Conservation (phyloP, 2,113 vertebrate species). For the Oncorhynchus masou region DNA sequence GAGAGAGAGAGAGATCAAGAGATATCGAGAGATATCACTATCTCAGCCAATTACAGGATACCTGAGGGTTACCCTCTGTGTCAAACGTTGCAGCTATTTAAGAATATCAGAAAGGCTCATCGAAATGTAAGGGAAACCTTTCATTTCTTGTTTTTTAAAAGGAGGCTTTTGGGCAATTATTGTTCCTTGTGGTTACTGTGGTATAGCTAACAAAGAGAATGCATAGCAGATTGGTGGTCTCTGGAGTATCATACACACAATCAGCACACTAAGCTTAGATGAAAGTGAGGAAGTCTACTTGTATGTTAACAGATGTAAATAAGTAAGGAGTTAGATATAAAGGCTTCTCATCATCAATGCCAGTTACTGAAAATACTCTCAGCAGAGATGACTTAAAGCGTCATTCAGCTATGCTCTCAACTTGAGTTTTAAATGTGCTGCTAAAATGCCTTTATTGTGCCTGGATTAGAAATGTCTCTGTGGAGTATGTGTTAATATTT, state of each 20-base stretch:
- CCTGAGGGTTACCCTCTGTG: not conserved
- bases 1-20: too few species aligned
- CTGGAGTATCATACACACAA: not conserved
- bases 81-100: slow-evolving; percentile 16
- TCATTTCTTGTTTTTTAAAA: too few species aligned
- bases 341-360: not conserved
- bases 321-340: not conserved
- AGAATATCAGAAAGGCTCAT: not conserved
- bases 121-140: not conserved
- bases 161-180: slow-evolving; percentile 28
- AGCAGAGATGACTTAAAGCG: slow-evolving; percentile 1
- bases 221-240: slow-evolving; percentile 23
- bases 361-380: not conserved
- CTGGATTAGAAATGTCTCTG: slow-evolving; percentile 44
- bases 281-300: slow-evolving; percentile 9
- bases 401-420: slow-evolving; percentile 19
- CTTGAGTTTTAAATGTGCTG: slow-evolving; percentile 42
- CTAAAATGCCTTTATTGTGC: slow-evolving; percentile 56
- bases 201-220: slow-evolving; percentile 39
- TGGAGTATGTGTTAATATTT: slow-evolving; percentile 62
- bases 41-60: not conserved
- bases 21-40: too few species aligned
- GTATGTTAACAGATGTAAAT: not conserved
- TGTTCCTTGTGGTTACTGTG: slow-evolving; percentile 33
- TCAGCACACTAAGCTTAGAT: not conserved